A percentile compares a stretch with the other conserved stretches of the same genome.
Evolutionary conservation across 2,888 invertebrate species (phyloP).

Genomic region (Thymelicus sylvestris): DNA sequence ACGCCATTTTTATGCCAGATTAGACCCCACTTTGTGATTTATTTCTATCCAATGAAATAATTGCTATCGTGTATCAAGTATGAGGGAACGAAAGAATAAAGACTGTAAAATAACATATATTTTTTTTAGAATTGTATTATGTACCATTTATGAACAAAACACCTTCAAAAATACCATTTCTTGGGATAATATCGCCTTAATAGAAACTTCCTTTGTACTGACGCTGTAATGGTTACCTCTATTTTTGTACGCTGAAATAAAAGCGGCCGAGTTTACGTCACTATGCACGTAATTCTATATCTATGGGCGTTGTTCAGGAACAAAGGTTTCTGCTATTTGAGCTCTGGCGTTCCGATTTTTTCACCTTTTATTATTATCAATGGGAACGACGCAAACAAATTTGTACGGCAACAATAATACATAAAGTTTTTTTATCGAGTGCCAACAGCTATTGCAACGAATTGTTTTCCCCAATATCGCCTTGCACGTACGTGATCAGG

Average conservation of each 20-base stretch:
- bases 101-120: too few relatives aligned
- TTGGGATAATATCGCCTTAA: too few relatives aligned
- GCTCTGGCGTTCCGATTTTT: background rate
- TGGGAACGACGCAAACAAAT: background rate
- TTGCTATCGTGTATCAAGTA: too few relatives aligned
- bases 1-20: too few relatives aligned
- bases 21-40: too few relatives aligned
- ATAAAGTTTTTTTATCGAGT: slow-evolving; percentile 12
- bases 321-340: background rate
- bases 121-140: too few relatives aligned
- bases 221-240: background rate
- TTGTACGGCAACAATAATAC: slow-evolving; percentile 8
- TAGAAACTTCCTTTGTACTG: slow-evolving; percentile 2
- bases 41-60: too few relatives aligned
- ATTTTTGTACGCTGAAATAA: background rate
- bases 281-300: background rate
- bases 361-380: slow-evolving; percentile 5
- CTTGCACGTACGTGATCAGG: background rate
- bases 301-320: background rate
- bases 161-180: too few relatives aligned
- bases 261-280: background rate
- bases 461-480: slow-evolving; percentile 1
- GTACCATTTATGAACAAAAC: too few relatives aligned
- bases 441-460: slow-evolving; percentile 3
- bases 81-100: too few relatives aligned